These are phyloP conservation scores for Pandemis corylana DNA, from an alignment of 2,888 invertebrate genomes.

Conservation along the genomic window DNA sequence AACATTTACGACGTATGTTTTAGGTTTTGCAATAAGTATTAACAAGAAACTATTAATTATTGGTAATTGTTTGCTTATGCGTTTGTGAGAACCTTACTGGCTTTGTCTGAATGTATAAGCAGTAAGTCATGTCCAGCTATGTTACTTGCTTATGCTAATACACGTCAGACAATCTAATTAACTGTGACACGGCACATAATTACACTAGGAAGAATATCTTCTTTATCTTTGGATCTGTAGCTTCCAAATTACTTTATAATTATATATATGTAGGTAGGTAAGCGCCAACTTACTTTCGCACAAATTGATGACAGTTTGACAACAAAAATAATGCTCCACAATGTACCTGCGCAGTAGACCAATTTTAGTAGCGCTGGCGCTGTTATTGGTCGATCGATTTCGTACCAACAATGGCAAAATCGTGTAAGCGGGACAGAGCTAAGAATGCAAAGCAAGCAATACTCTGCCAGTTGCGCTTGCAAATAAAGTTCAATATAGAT, in stretches of 20 bases:
- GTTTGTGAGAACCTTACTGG: constrained; percentile 19
- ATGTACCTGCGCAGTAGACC: too few species aligned
- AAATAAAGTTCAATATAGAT: too few species aligned
- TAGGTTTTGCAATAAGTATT: constrained; percentile 11
- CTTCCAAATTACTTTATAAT: not conserved
- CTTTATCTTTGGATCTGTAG: not conserved
- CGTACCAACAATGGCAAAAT: too few species aligned
- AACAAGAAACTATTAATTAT: constrained; percentile 12
- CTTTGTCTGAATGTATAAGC: not conserved
- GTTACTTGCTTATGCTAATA: not conserved
- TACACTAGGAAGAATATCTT: not conserved
- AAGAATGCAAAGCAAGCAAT: too few species aligned
- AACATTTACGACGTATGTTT: constrained; percentile 12
- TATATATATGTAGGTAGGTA: too few species aligned
- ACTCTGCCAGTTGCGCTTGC: too few species aligned
- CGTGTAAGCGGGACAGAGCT: too few species aligned
- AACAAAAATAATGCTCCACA: too few species aligned
- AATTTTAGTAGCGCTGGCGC: too few species aligned
- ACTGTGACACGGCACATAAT: not conserved
- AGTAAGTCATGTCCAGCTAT: constrained; percentile 3
- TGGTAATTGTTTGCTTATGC: constrained; percentile 23
- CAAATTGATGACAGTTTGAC: too few species aligned
- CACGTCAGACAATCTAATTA: not conserved
- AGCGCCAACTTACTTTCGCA: too few species aligned
- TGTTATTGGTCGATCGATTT: too few species aligned